Base-by-base conservation (phyloP, 2,888 invertebrate genomes). In the Plagodis dolabraria region DNA sequence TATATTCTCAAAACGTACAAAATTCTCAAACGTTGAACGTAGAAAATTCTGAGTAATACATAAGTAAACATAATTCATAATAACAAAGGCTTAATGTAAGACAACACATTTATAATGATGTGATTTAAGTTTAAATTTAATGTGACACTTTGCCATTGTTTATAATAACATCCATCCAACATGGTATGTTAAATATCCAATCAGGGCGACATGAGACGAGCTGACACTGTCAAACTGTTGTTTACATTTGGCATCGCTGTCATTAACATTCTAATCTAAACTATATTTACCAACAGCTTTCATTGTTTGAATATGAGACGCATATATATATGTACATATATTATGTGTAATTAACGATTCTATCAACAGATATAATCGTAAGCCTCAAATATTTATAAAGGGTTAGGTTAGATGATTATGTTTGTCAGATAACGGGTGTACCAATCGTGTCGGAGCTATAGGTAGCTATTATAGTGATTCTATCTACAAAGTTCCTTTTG, bases 371-470 rank as follows among this genome's bases (percentile, higher is more conserved):
- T 45, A 33, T 61, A 61, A 61, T 57, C 48, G 33, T 49, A 45
- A 55, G 12, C 10, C 7, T 53, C 44, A 51, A 62, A 63, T 60
- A 65, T 60, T 63, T 57, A 53, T 36, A 47, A 11, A 52, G 56
- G 46, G 53, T 50, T 51, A 50, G 57, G 45, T 50, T 51, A 50
- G 57, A 43, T 49, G 44, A 58, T 63, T 58, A 54, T 60, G 22
- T 53, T 51, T 43, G 40, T 46, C 42, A 42, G 53, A 60, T 56
- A 57, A 42, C 45, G 11, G 40, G 40, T 22, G 22, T 22, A 22
- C 2, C 4, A 22, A 11, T 11, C 42, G 11, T 60, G 45, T 53
- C 47, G 12, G 12, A 45, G 35, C 7, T 58, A 68, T 69, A 62
- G 58, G 22, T 22, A 22, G 22, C 22, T 22, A 22, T 22, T 22